Conservation (phyloP, 2,888 invertebrate species). For the Pomacea canaliculata region DNA sequence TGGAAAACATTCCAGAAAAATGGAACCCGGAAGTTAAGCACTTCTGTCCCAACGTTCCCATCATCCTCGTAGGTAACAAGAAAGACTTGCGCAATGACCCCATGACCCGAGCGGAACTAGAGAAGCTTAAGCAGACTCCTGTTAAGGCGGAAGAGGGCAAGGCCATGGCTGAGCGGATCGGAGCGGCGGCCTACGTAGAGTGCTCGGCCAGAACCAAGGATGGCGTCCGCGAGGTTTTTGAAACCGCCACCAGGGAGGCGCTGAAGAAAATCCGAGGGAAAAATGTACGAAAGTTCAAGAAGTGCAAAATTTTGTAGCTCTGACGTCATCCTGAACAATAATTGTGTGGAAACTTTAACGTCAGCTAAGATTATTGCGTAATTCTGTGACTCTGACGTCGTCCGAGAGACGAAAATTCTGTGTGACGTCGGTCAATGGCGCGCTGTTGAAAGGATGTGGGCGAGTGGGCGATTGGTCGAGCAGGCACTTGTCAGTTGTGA, state of each 20-base stretch:
- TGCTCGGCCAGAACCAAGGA: constrained; percentile 99
- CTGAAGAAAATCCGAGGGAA: constrained; percentile 81
- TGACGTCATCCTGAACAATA: not conserved
- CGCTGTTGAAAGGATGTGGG: too few species aligned
- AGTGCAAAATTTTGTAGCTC: constrained; percentile 3
- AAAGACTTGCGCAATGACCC: constrained; percentile 73
- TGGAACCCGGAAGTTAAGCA: constrained; percentile 96
- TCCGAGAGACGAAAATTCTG: too few species aligned
- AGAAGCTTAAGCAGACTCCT: constrained; percentile 98
- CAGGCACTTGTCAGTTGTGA: too few species aligned
- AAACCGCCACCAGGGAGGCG: constrained; percentile 97
- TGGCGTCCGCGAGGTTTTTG: constrained; percentile 98
- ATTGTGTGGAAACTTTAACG: too few species aligned
- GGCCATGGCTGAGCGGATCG: constrained; percentile 93
- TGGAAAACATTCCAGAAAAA: constrained; percentile 99
- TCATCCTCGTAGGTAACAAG: constrained; percentile 98
- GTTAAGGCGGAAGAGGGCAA: constrained; percentile 97
- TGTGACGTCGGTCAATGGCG: too few species aligned
- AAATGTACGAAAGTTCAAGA: not conserved
- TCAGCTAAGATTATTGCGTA: too few species aligned
- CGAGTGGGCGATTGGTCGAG: too few species aligned
- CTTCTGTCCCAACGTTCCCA: constrained; percentile 99
- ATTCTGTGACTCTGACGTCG: too few species aligned
- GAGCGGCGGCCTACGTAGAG: constrained; percentile 95
- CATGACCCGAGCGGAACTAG: constrained; percentile 75